phyloP scores from a whole-genome alignment of 1,140 invertebrate species.

The Trinorchestia longiramus region DNA sequence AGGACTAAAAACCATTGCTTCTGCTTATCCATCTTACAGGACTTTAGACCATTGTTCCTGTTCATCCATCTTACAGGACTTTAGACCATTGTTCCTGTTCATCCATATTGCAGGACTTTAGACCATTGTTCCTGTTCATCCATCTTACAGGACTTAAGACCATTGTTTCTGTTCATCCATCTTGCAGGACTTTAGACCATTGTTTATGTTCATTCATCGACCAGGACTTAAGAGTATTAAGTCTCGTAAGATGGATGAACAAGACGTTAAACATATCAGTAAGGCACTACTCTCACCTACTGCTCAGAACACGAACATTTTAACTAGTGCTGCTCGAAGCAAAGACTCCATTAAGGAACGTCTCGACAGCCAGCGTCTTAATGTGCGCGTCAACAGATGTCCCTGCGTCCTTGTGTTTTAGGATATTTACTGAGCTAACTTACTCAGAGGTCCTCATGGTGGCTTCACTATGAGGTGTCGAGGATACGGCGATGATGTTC shows the following conservation, averaged over 20 bases:
- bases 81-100: not conserved
- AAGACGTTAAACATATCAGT: not conserved
- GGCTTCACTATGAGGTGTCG: too few relatives aligned
- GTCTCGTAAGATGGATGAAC: too few relatives aligned
- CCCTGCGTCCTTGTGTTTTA: not conserved
- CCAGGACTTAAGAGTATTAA: too few relatives aligned
- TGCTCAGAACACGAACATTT: not conserved
- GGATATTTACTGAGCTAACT: constrained; percentile 8
- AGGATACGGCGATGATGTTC: not conserved
- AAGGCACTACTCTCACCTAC: not conserved
- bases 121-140: not conserved
- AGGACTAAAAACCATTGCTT: not conserved
- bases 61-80: not conserved
- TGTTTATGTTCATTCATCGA: not conserved
- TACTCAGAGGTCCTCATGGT: not conserved
- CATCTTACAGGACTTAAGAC: not conserved
- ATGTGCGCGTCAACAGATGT: not conserved
- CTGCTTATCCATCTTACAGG: not conserved
- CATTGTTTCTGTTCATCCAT: not conserved
- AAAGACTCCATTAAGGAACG: not conserved
- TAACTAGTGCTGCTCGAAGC: not conserved
- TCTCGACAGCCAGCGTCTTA: not conserved
- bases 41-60: not conserved
- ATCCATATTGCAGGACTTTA: not conserved
- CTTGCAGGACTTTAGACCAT: not conserved